Base-by-base conservation (phyloP, 2,888 invertebrate species). In the Osmoderma eremita region DNA sequence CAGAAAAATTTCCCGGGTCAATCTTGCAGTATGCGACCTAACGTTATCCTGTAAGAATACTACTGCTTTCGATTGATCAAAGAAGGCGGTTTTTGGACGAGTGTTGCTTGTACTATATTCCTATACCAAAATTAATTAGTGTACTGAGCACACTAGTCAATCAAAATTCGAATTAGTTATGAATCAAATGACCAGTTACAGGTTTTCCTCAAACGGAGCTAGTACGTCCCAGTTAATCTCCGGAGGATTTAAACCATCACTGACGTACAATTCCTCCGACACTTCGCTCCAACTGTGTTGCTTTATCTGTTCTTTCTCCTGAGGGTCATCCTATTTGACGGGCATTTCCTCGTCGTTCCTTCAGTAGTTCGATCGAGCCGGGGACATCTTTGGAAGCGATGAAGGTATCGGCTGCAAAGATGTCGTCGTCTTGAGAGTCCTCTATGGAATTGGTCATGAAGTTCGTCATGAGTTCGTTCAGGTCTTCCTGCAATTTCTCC, bases 171-270 rank as follows among this genome's bases (percentile, higher is more conserved):
- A n/a, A n/a, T n/a, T n/a, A n/a, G n/a, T n/a, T n/a, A n/a, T n/a
- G n/a, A n/a, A n/a, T 69, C 36, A 74, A 58, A 67, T 74, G 72
- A 5, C 53, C 50, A 0, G 72, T 69, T 15, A 72, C 69, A n/a
- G n/a, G 48, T 70, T 72, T 64, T 74, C 72, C 13, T 73, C 56
- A n/a, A 73, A 69, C 12, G 74, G 74, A 3, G 71, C 72, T 4
- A 72, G 65, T 6, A 67, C 64, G 6, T 69, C 69, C 74, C 73
- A 74, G 42, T 72, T 72, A 22, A 73, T 68, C 63, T 73, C 72
- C 18, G 71, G 71, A 5, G 72, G 70, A 51, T 71, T 70, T 12
- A 42, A 24, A 22, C 67, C 66, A 30, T 71, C 70, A 45, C 36
- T 65, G 22, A 50, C 50, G 65, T 68, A 68, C 30, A 68, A 62